Conservation (phyloP, 2,797 vertebrate species). For the Arrhamphus sclerolepis region DNA sequence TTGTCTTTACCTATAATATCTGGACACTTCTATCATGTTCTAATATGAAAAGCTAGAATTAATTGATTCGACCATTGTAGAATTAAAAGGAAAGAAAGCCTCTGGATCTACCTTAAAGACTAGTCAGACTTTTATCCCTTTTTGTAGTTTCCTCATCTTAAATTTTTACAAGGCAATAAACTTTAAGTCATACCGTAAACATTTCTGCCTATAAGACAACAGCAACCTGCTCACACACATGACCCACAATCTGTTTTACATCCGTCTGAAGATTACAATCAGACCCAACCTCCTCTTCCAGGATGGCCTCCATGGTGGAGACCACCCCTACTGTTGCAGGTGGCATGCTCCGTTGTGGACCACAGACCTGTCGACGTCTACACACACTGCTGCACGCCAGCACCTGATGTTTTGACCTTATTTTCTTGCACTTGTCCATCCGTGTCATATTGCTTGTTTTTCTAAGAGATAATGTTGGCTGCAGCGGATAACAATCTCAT, state of each 20-base stretch:
- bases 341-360: slow-evolving; percentile 47
- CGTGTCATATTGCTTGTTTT: slow-evolving; percentile 17
- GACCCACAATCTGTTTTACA: slow-evolving; percentile 24
- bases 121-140: slow-evolving; percentile 11
- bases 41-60: no score
- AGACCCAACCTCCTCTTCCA: slow-evolving; percentile 11
- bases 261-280: slow-evolving; percentile 33
- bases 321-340: slow-evolving; percentile 62
- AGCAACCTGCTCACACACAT: neutral
- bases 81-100: no score
- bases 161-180: slow-evolving; percentile 45
- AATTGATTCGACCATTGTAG: no score
- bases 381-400: slow-evolving; percentile 45
- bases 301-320: slow-evolving; percentile 56
- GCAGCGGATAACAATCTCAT: no score
- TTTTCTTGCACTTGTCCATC: slow-evolving; percentile 26
- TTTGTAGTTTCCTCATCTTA: slow-evolving; percentile 32
- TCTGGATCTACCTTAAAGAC: no score
- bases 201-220: slow-evolving; percentile 23
- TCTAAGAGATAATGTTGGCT: neutral
- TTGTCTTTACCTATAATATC: no score
- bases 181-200: slow-evolving; percentile 22
- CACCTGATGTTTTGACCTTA: slow-evolving; percentile 7
- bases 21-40: no score
- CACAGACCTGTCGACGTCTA: slow-evolving; percentile 45